Base-by-base conservation (phyloP, 2,113 vertebrate genomes). In the Pteruthius melanotis region DNA sequence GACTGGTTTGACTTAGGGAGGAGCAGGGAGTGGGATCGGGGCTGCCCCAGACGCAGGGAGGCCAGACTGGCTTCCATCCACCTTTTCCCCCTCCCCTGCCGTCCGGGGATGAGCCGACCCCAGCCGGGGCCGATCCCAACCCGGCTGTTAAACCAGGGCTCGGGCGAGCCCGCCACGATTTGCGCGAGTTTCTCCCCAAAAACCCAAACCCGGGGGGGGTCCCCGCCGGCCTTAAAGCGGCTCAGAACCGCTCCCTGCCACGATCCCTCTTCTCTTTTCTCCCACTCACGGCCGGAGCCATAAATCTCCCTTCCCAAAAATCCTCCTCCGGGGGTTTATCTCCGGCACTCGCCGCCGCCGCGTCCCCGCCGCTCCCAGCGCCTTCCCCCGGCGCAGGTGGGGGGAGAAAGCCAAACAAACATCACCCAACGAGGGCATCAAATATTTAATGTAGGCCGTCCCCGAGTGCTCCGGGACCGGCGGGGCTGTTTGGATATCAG, bases 401-500 rank as follows among this genome's bases (percentile, higher is more conserved):
- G 65, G 83, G 65, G 49, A 81, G 86, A 60, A 90, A 95, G 50
- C 74, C 72, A 96, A 96, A 96, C 45, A 94, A 92, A 94, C 81
- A 79, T 72, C 81, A 93, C 95, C 90, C 78, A 90, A 60, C 64
- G 69, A 85, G 53, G 79, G 70, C 93, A 97, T 97, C 96, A 96
- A 92, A 95, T 96, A 97, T 98, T 98, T 97, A 87, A 71, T 72
- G 83, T 79, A 83, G 96, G 95, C 87, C 79, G 3, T 72, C 92
- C 95, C 85, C 74, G 96, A 97, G 95, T 5, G 96, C 93, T 94
- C 63, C 75, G 94, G 80, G 68, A 74, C 59, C 97, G 96, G 65
- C 75, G 94, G 80, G 68, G 76, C 59, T 97, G 96, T 98, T 98
- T 98, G 92, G 96, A 96, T 98, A 97, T 98, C 97, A 84, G 89